Evolutionary conservation across 2,113 vertebrate species (phyloP), one percentile per base, ranked within the genome.

Genomic region (Cinclus cinclus): DNA sequence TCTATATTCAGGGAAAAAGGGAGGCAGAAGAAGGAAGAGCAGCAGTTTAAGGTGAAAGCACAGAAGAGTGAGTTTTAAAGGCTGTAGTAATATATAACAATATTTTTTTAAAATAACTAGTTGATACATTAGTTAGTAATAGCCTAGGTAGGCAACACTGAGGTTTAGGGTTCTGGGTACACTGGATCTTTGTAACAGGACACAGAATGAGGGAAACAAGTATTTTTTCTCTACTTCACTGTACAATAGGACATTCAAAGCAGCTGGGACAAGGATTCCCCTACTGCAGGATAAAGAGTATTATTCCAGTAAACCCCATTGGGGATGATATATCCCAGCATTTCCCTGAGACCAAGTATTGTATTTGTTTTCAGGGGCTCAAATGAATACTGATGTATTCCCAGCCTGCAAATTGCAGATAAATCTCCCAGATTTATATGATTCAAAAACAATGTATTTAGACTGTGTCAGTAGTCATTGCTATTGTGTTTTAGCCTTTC

Each of bases 1-100:
- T 99, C 99, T 99, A 87, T 53, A 87, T 76, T 42, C 87, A 75
- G 92, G 76, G 58, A 31, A 83, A 91, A 88, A 3, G 37, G 42
- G 71, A 89, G 27, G 86, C 52, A 82, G 92, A 94, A 77, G 78
- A 82, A 92, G 92, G 87, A 94, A 94, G 89, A 97, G 70, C 78
- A 89, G 92, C 76, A 77, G 59, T 87, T 93, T 44, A 52, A 76
- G 79, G 80, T 27, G 76, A 84, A 90, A 97, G 49, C 64, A 90
- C 24, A 70, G 87, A 27, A 84, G 44, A 68, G 39, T 0, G 11
- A 79, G 44, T 75, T 75, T 70, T 58, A 92, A 82, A 78, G 73
- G 27, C 64, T 81, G 15, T 6, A 94, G 80, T 28, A 75, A 69
- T 42, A 71, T 2, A 23, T 2, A 70, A 46, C 6, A 15, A 4